Evolutionary conservation across 2,113 vertebrate genomes (phyloP).

Genomic region (Callipepla californica): DNA sequence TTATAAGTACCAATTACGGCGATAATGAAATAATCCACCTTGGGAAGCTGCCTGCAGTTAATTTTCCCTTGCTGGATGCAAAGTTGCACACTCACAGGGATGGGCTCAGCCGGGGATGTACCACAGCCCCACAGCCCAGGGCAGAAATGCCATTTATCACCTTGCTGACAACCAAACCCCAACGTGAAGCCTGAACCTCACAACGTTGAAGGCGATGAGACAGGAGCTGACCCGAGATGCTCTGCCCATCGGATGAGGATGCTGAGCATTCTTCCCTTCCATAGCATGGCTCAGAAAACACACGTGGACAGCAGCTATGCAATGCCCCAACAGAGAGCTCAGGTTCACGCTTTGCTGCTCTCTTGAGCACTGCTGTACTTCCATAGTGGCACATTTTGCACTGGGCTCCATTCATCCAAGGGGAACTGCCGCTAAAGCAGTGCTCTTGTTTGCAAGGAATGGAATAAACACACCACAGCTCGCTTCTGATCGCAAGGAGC

Average conservation of each 20-base stretch:
- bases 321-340: neutral
- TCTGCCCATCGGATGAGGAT: neutral
- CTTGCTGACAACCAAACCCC: neutral
- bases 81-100: neutral
- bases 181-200: neutral
- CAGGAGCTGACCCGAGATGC: neutral
- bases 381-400: neutral
- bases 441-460: neutral
- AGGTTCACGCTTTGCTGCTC: neutral
- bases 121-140: accelerated
- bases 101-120: no score
- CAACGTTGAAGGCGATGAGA: neutral
- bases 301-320: neutral
- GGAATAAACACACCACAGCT: neutral
- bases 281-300: constrained; percentile 3
- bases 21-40: constrained; percentile 65
- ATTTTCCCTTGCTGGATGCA: constrained; percentile 21
- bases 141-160: neutral
- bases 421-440: neutral
- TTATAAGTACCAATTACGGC: constrained; percentile 56
- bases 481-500: neutral
- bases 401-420: accelerated
- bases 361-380: neutral
- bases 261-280: neutral
- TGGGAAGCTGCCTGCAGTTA: constrained; percentile 27